A percentile compares a stretch with the other conserved stretches of the same genome.
Conservation (phyloP, 2,113 vertebrate species). For the Centropristis striata region DNA sequence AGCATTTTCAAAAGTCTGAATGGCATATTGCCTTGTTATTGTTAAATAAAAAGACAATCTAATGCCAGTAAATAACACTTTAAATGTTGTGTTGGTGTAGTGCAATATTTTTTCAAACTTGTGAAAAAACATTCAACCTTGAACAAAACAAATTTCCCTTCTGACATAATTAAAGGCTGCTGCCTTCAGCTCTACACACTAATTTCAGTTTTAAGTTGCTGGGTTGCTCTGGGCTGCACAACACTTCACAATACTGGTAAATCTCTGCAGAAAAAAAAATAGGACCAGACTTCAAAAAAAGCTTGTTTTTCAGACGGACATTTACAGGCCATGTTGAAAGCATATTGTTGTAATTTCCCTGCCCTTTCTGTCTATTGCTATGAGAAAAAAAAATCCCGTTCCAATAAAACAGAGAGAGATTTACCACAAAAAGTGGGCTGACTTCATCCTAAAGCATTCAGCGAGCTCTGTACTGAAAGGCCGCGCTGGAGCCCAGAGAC, state of each 20-base stretch:
- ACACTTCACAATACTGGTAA: slow-evolving; percentile 41
- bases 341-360: slow-evolving; percentile 27
- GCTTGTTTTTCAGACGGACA: slow-evolving; percentile 21
- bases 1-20: too few relatives aligned
- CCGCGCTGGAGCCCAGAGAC: slow-evolving; percentile 37
- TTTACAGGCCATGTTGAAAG: slow-evolving; percentile 39
- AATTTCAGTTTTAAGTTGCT: slow-evolving; percentile 34
- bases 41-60: too few relatives aligned
- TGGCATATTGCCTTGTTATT: too few relatives aligned
- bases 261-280: slow-evolving; percentile 18
- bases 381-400: slow-evolving; percentile 38
- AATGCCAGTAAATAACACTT: too few relatives aligned
- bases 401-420: slow-evolving; percentile 52
- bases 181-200: slow-evolving; percentile 6
- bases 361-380: slow-evolving; percentile 32
- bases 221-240: neutral
- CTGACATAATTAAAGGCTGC: slow-evolving; percentile 36
- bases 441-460: slow-evolving; percentile 33
- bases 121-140: neutral
- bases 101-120: slow-evolving; percentile 10
- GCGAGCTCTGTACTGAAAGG: slow-evolving; percentile 31
- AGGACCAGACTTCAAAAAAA: neutral
- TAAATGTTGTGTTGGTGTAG: neutral
- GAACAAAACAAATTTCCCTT: slow-evolving; percentile 30
- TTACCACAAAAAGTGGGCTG: slow-evolving; percentile 35